Conservation (phyloP, 1,140 invertebrate species). For the Maconellicoccus hirsutus region DNA sequence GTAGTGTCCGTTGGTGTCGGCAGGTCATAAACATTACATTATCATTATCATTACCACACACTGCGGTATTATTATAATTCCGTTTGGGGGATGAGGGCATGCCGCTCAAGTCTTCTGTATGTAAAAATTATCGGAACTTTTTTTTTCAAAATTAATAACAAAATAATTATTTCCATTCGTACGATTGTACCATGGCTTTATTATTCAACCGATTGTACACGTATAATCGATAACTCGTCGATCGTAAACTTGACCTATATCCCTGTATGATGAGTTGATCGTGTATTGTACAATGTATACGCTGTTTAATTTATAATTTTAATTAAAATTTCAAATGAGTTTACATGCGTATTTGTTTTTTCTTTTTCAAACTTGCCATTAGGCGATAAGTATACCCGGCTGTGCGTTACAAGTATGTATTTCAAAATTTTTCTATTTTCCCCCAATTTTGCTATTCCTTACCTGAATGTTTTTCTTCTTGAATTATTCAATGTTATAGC, state of each 20-base stretch:
- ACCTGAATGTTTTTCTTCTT: not conserved
- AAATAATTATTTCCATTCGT: not conserved
- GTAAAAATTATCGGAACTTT: not conserved
- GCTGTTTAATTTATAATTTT: not conserved
- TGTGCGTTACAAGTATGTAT: not conserved
- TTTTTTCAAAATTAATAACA: not conserved
- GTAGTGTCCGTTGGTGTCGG: constrained; percentile 16
- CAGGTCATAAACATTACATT: constrained; percentile 18
- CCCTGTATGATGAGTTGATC: not conserved
- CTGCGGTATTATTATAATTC: not conserved
- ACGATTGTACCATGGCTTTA: not conserved
- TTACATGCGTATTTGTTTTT: not conserved
- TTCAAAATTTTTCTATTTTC: not conserved
- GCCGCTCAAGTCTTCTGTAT: not conserved
- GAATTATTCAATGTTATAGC: not conserved
- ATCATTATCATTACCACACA: constrained; percentile 22
- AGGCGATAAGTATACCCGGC: not conserved
- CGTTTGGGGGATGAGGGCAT: not conserved
- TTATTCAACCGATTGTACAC: not conserved
- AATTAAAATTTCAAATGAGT: not conserved
- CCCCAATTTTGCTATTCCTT: not conserved
- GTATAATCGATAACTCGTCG: not conserved
- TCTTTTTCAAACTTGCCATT: not conserved
- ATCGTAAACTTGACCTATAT: not conserved
- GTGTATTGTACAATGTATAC: not conserved